These are phyloP conservation scores for Acropora yongei DNA, from an alignment of 64 coral and sea anemone genomes.

Conservation along the genomic window DNA sequence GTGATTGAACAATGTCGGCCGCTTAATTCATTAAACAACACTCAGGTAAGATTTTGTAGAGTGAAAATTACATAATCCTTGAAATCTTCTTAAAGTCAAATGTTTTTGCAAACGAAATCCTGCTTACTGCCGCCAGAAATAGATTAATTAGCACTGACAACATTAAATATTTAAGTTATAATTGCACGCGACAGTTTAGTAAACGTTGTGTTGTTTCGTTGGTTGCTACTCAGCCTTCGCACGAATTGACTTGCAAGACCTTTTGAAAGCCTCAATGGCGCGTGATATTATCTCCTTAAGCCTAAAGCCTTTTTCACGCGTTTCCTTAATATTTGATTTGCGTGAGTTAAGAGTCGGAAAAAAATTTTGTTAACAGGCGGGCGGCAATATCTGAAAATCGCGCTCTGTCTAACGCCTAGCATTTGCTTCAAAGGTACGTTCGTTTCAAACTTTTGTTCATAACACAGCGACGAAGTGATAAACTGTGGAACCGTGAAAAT, in stretches of 20 bases:
- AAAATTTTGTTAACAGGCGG: constrained; percentile 12
- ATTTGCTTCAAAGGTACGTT: background rate
- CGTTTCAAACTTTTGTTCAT: background rate
- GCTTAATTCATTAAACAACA: constrained; percentile 80
- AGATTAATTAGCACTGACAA: constrained; percentile 48
- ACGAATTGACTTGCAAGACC: background rate
- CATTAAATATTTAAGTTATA: constrained; percentile 42
- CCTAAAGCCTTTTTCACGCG: background rate
- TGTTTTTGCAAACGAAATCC: constrained; percentile 33
- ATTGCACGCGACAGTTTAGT: constrained; percentile 37
- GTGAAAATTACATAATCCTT: constrained; percentile 44
- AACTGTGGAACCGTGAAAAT: constrained; percentile 15
- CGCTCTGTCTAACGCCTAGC: background rate
- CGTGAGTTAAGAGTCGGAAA: background rate
- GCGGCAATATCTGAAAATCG: background rate
- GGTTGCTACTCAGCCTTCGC: background rate
- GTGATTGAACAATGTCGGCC: constrained; percentile 89
- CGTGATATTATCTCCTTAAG: background rate
- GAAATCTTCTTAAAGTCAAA: constrained; percentile 37
- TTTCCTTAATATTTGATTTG: constrained; percentile 26
- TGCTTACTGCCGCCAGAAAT: constrained; percentile 28
- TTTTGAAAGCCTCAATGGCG: constrained; percentile 6
- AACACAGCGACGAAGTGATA: background rate
- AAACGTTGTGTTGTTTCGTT: constrained; percentile 1
- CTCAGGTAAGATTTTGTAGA: constrained; percentile 73